Conservation (phyloP, 2,888 invertebrate genomes). For the Xanthorhoe spadicearia region DNA sequence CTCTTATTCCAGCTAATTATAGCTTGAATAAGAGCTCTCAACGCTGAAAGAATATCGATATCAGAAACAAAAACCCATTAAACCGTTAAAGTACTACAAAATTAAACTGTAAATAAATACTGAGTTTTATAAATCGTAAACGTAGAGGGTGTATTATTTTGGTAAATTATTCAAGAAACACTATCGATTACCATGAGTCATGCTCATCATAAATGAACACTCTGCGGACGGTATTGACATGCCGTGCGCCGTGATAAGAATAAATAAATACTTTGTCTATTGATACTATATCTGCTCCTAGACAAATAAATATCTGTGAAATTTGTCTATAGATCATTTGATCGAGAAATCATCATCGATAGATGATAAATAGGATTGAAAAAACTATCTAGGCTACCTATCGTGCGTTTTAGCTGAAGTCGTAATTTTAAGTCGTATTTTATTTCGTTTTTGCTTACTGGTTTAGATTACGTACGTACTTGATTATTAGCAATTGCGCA, state of each 20-base stretch:
- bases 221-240: neutral
- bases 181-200: neutral
- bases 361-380: too few species aligned
- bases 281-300: neutral
- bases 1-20: too few species aligned
- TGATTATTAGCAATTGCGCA: constrained; percentile 11
- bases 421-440: too few species aligned
- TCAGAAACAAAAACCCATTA: too few species aligned
- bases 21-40: too few species aligned
- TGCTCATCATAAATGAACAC: constrained; percentile 10
- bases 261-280: neutral
- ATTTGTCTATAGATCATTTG: too few species aligned
- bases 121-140: too few species aligned
- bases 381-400: too few species aligned
- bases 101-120: too few species aligned
- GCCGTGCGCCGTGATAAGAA: neutral
- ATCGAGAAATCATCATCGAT: too few species aligned
- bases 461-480: neutral
- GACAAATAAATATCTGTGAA: neutral
- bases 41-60: too few species aligned
- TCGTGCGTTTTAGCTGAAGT: neutral
- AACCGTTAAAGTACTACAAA: too few species aligned
- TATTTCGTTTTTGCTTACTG: neutral
- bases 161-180: neutral
- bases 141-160: neutral